Conservation (phyloP, 2,797 vertebrate species). For the Crypturellus tataupa region DNA sequence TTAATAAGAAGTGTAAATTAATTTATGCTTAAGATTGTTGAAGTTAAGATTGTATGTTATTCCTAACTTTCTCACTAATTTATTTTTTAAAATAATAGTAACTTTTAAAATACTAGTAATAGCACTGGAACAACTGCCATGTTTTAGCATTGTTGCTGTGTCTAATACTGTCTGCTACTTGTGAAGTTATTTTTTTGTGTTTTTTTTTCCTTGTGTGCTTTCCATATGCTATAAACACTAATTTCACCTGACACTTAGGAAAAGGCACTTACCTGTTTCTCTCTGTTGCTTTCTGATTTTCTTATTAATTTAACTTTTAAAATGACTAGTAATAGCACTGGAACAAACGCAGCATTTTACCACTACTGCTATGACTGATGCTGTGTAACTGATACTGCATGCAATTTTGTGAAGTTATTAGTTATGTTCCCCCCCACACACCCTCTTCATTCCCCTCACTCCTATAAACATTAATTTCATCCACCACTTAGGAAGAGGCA, state of each 20-base stretch:
- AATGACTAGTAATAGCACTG: background rate
- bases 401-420: background rate
- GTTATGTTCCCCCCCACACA: background rate
- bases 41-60: constrained; percentile 38
- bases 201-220: constrained; percentile 26
- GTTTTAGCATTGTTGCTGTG: background rate
- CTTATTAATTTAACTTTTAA: background rate
- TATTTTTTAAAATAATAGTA: constrained; percentile 30
- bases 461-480: constrained; percentile 33
- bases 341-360: background rate
- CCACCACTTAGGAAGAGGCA: constrained; percentile 27
- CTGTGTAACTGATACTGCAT: background rate
- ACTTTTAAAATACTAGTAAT: constrained; percentile 26
- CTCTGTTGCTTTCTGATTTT: background rate
- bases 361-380: background rate
- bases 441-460: background rate
- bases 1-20: constrained; percentile 65
- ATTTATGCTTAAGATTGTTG: constrained; percentile 60
- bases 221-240: background rate
- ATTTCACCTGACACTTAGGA: constrained; percentile 42
- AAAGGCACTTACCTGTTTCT: constrained; percentile 41
- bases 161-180: constrained; percentile 36
- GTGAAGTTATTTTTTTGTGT: constrained; percentile 25
- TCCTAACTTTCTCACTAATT: constrained; percentile 51
- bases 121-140: background rate